A percentile compares a stretch with the other conserved stretches of the same genome.
phyloP scores from a whole-genome alignment of 1,140 invertebrate species.

The Steinernema feltiae region DNA sequence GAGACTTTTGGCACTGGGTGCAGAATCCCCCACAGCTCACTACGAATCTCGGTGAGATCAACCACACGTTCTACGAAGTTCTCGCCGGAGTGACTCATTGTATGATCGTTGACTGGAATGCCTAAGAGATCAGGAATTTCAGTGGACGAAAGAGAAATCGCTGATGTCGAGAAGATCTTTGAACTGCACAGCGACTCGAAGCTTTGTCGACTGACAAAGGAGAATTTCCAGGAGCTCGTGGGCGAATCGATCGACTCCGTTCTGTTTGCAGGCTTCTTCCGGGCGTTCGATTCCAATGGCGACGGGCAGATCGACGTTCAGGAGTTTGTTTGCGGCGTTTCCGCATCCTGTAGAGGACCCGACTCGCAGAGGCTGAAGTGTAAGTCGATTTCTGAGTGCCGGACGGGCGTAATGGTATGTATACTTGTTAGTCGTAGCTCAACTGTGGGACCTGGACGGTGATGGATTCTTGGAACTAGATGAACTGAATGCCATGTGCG shows the following conservation, averaged over 20 bases:
- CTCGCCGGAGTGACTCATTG: background rate
- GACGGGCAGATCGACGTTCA: conserved; percentile 3
- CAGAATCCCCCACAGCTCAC: background rate
- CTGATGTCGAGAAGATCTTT: background rate
- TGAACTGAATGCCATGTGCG: background rate
- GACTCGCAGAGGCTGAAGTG: background rate
- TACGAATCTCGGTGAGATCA: background rate
- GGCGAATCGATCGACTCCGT: background rate
- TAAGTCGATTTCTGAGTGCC: too few relatives aligned
- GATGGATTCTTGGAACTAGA: background rate
- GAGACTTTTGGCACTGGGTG: conserved; percentile 1
- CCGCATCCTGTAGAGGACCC: background rate
- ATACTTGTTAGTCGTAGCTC: background rate
- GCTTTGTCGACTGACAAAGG: background rate
- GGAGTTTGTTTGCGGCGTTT: conserved; percentile 1
- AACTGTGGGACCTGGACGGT: background rate
- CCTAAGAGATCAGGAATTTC: background rate
- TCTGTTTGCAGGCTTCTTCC: background rate
- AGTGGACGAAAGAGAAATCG: background rate
- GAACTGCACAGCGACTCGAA: background rate
- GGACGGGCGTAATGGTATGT: background rate
- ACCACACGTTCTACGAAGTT: background rate
- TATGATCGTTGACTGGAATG: background rate
- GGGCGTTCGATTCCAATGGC: background rate
- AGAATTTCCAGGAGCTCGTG: background rate